These are phyloP conservation scores for Trematomus loennbergii DNA, from an alignment of 2,113 vertebrate species.

Conservation along the genomic window DNA sequence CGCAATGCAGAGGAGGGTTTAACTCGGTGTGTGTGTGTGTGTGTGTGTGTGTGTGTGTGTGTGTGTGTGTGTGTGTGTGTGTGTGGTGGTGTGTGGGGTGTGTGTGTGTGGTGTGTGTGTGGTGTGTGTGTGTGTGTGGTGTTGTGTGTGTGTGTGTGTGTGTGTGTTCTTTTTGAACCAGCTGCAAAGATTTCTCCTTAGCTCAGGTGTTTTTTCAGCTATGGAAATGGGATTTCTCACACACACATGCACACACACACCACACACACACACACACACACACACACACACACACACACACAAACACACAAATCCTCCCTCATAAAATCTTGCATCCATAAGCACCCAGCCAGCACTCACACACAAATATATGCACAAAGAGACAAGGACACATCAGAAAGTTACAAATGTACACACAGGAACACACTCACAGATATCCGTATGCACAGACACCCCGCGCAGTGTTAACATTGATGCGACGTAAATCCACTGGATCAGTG, in stretches of 20 bases:
- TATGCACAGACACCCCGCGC: neutral
- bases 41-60: neutral
- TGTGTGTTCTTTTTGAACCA: conserved; percentile 6
- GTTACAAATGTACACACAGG: conserved; percentile 22
- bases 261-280: conserved; percentile 5
- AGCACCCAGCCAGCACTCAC: neutral
- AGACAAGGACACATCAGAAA: conserved; percentile 29
- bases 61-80: neutral
- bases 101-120: neutral
- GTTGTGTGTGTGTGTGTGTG: conserved; percentile 3
- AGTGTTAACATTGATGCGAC: conserved; percentile 29
- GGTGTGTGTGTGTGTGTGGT: neutral
- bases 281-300: neutral
- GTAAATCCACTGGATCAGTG: conserved; percentile 71
- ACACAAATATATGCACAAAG: neutral
- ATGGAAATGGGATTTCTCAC: conserved; percentile 31
- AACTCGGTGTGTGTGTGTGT: neutral
- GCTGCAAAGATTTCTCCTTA: conserved; percentile 19
- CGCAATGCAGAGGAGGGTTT: conserved; percentile 31
- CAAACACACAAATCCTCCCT: neutral
- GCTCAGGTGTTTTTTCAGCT: conserved; percentile 54
- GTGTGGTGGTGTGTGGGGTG: neutral
- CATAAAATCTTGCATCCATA: neutral
- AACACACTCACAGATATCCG: conserved; percentile 2
- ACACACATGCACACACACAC: neutral